These are phyloP conservation scores for Ormia ochracea DNA, from an alignment of 2,888 invertebrate species.

Conservation along the genomic window DNA sequence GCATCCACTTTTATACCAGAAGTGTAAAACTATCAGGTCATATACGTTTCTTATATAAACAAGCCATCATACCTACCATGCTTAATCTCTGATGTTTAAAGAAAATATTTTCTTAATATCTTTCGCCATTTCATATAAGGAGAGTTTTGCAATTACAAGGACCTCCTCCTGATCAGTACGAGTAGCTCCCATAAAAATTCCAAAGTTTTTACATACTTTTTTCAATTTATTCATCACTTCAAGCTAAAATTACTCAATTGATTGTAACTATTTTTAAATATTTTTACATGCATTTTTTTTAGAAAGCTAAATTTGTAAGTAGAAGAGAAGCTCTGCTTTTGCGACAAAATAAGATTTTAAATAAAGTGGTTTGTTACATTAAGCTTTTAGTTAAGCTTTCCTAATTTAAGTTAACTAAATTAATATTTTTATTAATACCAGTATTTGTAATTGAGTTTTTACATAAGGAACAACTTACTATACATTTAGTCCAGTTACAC, in stretches of 20 bases:
- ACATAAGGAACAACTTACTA: constrained; percentile 43
- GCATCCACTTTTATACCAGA: too few species aligned
- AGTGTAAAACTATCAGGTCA: too few species aligned
- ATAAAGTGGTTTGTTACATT: constrained; percentile 2
- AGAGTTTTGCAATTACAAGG: too few species aligned
- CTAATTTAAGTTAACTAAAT: constrained; percentile 31
- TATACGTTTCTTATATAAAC: too few species aligned
- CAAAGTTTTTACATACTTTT: constrained; percentile 37
- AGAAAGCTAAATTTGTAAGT: constrained; percentile 3
- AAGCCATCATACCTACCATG: too few species aligned
- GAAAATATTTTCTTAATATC: too few species aligned
- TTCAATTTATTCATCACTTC: constrained; percentile 44
- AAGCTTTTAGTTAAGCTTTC: not conserved
- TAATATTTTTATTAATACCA: not conserved
- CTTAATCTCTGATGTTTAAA: too few species aligned
- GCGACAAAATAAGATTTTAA: not conserved
- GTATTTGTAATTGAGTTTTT: constrained; percentile 11
- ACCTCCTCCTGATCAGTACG: too few species aligned
- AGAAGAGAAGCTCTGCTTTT: not conserved
- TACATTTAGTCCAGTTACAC: constrained; percentile 21
- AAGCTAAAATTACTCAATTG: constrained; percentile 41
- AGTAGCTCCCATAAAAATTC: too few species aligned
- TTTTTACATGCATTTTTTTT: not conserved
- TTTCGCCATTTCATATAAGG: too few species aligned
- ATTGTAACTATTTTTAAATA: not conserved